Percentiles rank a stretch among this genome's conserved stretches.
These are phyloP conservation scores for Poecilus cupreus DNA, from an alignment of 2,888 invertebrate genomes.

Conservation along the genomic window DNA sequence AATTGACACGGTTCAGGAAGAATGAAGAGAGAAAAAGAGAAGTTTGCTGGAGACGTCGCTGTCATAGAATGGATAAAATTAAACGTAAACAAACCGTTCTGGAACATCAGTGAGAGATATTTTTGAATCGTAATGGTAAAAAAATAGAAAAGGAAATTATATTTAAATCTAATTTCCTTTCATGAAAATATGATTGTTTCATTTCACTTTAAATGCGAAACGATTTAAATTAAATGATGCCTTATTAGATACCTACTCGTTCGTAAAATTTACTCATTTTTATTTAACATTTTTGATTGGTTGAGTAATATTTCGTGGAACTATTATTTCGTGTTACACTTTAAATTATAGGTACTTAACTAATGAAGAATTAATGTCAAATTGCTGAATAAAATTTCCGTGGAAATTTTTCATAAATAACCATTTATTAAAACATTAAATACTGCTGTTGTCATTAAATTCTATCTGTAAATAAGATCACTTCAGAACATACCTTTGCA, in stretches of 20 bases:
- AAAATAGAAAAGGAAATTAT: no score
- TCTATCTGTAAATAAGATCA: background rate
- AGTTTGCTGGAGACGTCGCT: background rate
- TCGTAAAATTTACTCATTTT: no score
- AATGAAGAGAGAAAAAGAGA: slow-evolving; percentile 19
- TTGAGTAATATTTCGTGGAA: background rate
- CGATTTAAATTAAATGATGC: no score
- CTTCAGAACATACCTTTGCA: no score
- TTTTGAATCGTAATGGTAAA: background rate
- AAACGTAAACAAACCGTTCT: slow-evolving; percentile 7
- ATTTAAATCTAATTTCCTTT: no score
- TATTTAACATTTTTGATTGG: background rate
- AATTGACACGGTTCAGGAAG: background rate
- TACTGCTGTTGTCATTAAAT: no score
- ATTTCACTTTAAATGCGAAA: no score
- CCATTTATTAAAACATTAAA: no score
- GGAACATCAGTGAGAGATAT: background rate
- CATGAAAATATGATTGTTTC: no score
- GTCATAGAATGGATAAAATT: background rate
- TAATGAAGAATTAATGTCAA: background rate
- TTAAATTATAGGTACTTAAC: background rate
- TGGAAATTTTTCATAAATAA: background rate
- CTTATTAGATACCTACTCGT: no score
- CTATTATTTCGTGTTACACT: background rate
- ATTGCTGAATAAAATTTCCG: background rate